Base-by-base conservation (phyloP, 2,113 vertebrate species). In the Saguinus imperator region DNA sequence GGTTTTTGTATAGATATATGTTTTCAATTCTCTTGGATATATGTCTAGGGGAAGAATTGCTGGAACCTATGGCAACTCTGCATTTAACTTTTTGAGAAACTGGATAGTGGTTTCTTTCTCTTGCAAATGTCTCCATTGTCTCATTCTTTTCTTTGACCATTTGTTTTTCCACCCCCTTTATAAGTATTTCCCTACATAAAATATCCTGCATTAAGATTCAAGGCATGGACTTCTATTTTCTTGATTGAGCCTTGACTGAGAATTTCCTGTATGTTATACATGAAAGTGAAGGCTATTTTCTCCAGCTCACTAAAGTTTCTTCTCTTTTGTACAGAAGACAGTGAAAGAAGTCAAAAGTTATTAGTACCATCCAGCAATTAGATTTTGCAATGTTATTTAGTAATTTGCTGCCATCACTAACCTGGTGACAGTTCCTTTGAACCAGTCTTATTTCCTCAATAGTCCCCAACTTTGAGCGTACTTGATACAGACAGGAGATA, bases 271-370 rank as follows among this genome's bases (percentile, higher is more conserved):
- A 70, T n/a, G 35, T 80, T 79, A 48, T 29, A 50, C 66, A 72
- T 72, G 43, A 86, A 95, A 89, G 29, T 43, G 29, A 92, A 94
- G 21, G 20, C 25, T 92, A 32, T 50, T 93, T 88, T 20, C 18
- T 64, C 23, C 1, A 10, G 43, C 1, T 14, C 13, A 52, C 29
- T 18, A 14, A 87, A 43, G 6, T 87, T 87, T 89, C 89, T 64
- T 57, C 8, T 58, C 40, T 89, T 82, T 68, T 70, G 66, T 23
- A 21, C 83, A 73, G 57, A 87, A 91, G 50, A 81, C 45, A 75
- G n/a, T 43, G 35, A 82, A 96, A 85, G 68, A 83, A 94, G 72
- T 20, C 9, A 91, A 37, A 79, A 93, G 18, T 83, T 87, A 75
- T 55, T 11, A 52, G 50, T 40, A 40, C 73, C 81, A 5, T 64